Conservation (phyloP, 1,140 invertebrate genomes). For the Caligus rogercresseyi region DNA sequence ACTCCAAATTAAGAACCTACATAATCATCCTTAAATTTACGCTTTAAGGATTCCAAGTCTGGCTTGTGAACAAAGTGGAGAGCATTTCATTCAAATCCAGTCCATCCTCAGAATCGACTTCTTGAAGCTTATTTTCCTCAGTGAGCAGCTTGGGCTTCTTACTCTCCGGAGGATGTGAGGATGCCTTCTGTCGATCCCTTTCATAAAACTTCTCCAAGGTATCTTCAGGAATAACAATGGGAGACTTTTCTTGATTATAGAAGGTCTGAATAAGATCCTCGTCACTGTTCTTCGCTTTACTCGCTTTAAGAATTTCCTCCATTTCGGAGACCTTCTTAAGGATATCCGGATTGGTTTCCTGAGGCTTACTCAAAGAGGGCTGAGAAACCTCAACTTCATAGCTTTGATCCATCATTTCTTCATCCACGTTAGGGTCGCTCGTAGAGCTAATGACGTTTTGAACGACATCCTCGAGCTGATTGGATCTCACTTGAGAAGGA, state of each 20-base stretch:
- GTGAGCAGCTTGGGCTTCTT: not conserved
- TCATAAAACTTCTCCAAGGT: not conserved
- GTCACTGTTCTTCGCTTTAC: not conserved
- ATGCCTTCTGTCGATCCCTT: not conserved
- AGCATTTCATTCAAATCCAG: not conserved
- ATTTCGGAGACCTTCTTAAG: not conserved
- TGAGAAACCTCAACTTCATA: too few species aligned
- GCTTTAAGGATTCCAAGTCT: not conserved
- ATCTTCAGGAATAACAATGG: not conserved
- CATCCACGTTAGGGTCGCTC: not conserved
- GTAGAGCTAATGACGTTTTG: not conserved
- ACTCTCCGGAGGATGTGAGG: not conserved
- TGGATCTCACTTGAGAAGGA: not conserved
- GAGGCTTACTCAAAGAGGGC: too few species aligned
- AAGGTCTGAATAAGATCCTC: not conserved
- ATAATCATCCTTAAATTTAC: not conserved
- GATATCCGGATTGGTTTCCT: not conserved
- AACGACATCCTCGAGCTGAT: not conserved
- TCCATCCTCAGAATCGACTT: not conserved
- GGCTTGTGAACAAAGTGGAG: not conserved
- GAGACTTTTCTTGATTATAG: not conserved
- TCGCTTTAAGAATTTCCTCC: not conserved
- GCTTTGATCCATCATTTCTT: too few species aligned
- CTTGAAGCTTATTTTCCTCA: too few species aligned
- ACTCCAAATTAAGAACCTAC: too few species aligned